Evolutionary conservation across 2,888 invertebrate genomes (phyloP), one percentile per base, ranked within the genome.

Genomic region (Chironomus tentans): DNA sequence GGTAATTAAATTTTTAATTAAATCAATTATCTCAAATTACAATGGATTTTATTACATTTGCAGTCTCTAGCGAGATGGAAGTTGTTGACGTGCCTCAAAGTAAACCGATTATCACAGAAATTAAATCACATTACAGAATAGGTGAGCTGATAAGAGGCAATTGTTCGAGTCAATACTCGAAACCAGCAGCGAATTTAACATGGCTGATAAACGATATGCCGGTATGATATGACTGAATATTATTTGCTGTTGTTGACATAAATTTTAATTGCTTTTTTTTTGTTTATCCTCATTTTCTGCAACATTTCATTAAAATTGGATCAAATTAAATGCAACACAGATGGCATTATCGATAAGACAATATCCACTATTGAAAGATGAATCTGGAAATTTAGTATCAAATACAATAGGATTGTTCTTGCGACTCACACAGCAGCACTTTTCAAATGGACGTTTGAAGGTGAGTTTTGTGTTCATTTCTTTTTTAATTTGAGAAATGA

Each of bases 101-200:
- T 22, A 74, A 74, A 61, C 74, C 74, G 46, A 56, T 74, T 46
- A 74, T 74, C 48, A 74, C 74, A 46, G 74, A 74, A 74, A 62
- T 74, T 4, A 65, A 68, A 65, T 18, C 74, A 22, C 74, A 68
- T 13, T 74, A 74, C 24, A 18, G 65, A 47, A 65, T 68, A 68
- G 47, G 74, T 6, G 74, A 74, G 4, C 21, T 74, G 47, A 47
- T 74, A 21, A 38, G 48, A 65, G 74, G 74, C 46, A 74, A 74
- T 22, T 74, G 74, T 56, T 50, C 74, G 18, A 22, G 65, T 48
- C 74, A 65, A 24, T 74, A 74, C 65, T 74, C 74, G 18, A 61
- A 47, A 18, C 74, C 74, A 22, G 65, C 68, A 3, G 13, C 74
- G 13, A 74, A 74, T 62, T 47, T 74, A 68, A 74, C 74, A 28